These are phyloP conservation scores for Sinohyriopsis cumingii DNA, from an alignment of 2,888 invertebrate genomes.

Conservation along the genomic window DNA sequence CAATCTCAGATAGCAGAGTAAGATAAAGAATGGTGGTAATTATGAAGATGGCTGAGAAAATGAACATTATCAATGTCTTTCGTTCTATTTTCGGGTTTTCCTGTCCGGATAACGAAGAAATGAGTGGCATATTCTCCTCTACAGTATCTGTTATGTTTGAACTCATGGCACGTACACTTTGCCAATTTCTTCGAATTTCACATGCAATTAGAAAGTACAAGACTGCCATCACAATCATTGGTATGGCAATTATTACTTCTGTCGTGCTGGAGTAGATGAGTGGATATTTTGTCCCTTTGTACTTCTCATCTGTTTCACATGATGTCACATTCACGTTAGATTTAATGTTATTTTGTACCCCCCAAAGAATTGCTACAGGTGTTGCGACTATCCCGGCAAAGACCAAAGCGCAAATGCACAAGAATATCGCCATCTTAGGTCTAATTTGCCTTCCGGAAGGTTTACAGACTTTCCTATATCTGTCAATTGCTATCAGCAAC, in stretches of 20 bases:
- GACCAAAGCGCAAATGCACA: conserved; percentile 16
- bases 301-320: conserved; percentile 25
- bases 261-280: conserved; percentile 8
- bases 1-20: conserved; percentile 24
- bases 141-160: too few species aligned
- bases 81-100: conserved; percentile 5
- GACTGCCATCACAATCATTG: conserved; percentile 16
- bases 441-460: conserved; percentile 38
- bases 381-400: conserved; percentile 17
- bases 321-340: conserved; percentile 16
- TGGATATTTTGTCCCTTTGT: conserved; percentile 9
- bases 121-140: too few species aligned
- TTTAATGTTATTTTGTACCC: conserved; percentile 12
- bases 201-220: conserved; percentile 23
- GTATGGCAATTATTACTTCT: conserved; percentile 13
- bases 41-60: conserved; percentile 24
- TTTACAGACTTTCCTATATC: conserved; percentile 53
- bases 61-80: conserved; percentile 27
- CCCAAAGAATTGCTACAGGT: conserved; percentile 28
- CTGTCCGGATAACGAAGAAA: not conserved
- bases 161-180: too few species aligned
- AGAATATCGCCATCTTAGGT: conserved; percentile 5
- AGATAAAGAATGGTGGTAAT: conserved; percentile 25
- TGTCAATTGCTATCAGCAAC: conserved; percentile 49
- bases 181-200: not conserved